These are phyloP conservation scores for Matsumyia berberina DNA, from an alignment of 2,888 invertebrate genomes.

Conservation along the genomic window DNA sequence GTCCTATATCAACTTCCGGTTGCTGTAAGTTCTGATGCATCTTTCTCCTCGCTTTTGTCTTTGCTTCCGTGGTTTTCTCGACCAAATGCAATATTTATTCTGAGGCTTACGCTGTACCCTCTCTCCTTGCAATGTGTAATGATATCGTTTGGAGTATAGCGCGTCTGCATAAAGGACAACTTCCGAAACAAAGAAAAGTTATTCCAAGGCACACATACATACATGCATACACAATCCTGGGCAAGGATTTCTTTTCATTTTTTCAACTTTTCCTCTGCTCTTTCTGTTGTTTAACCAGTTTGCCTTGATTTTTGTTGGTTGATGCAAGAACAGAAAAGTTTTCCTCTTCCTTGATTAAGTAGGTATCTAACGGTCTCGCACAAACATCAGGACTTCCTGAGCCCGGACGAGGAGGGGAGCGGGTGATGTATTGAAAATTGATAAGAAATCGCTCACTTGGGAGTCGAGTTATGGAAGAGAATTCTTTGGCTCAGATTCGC, in stretches of 20 bases:
- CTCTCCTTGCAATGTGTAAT: conserved; percentile 9
- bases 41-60: background rate
- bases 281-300: conserved; percentile 10
- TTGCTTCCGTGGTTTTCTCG: conserved; percentile 20
- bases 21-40: conserved; percentile 39
- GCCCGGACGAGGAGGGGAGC: background rate
- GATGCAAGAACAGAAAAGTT: background rate
- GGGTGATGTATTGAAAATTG: conserved; percentile 14
- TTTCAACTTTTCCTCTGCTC: conserved; percentile 10
- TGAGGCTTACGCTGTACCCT: background rate
- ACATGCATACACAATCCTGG: too few relatives aligned
- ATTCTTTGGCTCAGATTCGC: background rate
- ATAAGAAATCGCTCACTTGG: conserved; percentile 18
- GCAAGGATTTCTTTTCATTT: background rate
- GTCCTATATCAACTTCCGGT: conserved; percentile 31
- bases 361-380: conserved; percentile 10
- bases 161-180: conserved; percentile 42
- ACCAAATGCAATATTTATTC: conserved; percentile 24
- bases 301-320: background rate
- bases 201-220: background rate
- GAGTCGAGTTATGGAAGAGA: background rate
- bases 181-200: conserved; percentile 11
- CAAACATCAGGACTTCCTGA: conserved; percentile 11
- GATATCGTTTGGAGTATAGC: background rate
- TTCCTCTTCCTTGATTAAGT: conserved; percentile 26